Percentiles rank a stretch among this genome's conserved stretches.
phyloP scores from a whole-genome alignment of 1,140 invertebrate genomes.

The Drosophila erecta region DNA sequence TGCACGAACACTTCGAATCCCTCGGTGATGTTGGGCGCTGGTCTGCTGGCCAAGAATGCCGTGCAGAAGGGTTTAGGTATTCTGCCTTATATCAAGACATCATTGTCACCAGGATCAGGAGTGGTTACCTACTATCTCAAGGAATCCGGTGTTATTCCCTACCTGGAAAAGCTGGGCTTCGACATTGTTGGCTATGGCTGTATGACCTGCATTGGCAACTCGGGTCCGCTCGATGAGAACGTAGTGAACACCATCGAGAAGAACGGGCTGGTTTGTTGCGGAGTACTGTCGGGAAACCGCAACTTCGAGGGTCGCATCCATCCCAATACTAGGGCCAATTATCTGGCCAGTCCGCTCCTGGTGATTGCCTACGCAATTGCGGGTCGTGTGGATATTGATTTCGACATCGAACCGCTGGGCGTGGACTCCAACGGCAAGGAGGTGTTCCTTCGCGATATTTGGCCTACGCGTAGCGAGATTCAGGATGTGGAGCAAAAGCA shows the following conservation, averaged over 20 bases:
- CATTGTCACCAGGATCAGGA: slow-evolving; percentile 97
- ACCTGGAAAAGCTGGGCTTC: slow-evolving; percentile 95
- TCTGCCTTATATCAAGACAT: slow-evolving; percentile 97
- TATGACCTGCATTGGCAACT: slow-evolving; percentile 99
- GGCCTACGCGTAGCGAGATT: slow-evolving; percentile 96
- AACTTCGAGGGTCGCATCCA: slow-evolving; percentile 99
- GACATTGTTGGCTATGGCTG: slow-evolving; percentile 97
- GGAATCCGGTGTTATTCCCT: slow-evolving; percentile 93
- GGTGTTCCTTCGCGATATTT: slow-evolving; percentile 96
- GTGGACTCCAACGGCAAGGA: slow-evolving; percentile 87
- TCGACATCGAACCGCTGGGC: slow-evolving; percentile 95
- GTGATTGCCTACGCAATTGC: slow-evolving; percentile 99
- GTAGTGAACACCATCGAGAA: slow-evolving; percentile 97
- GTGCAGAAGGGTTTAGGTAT: slow-evolving; percentile 95
- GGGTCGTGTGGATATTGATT: slow-evolving; percentile 97
- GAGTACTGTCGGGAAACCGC: slow-evolving; percentile 97
- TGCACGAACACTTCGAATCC: slow-evolving; percentile 99
- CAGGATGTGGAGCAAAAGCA: slow-evolving; percentile 94
- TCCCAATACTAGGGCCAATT: slow-evolving; percentile 97
- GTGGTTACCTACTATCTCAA: slow-evolving; percentile 98
- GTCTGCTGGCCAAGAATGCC: slow-evolving; percentile 97
- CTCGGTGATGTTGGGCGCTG: slow-evolving; percentile 98
- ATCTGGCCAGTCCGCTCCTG: slow-evolving; percentile 96
- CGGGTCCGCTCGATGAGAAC: slow-evolving; percentile 95
- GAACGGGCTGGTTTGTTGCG: slow-evolving; percentile 96